These are phyloP conservation scores for Nylanderia fulva DNA, from an alignment of 1,140 invertebrate species.

Conservation along the genomic window DNA sequence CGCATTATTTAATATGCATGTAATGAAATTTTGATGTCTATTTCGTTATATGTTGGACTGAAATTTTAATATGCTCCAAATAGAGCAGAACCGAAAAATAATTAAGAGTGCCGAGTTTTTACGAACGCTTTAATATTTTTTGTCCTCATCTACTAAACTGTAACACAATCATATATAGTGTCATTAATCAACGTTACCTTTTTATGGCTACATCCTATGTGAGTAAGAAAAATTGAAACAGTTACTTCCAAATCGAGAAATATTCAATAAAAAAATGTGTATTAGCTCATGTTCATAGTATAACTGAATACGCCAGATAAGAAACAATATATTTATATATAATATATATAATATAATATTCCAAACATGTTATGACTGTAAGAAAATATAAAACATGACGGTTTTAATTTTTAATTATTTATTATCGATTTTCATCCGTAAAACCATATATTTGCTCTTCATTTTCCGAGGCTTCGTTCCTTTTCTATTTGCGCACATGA, in stretches of 20 bases:
- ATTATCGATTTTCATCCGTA: conserved; percentile 16
- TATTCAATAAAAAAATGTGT: neutral
- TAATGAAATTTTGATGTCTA: neutral
- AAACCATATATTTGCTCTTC: neutral
- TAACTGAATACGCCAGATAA: neutral
- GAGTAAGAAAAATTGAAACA: conserved; percentile 13
- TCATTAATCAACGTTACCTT: conserved; percentile 15
- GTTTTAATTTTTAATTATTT: no score
- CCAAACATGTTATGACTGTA: neutral
- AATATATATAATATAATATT: neutral
- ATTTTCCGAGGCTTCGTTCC: neutral
- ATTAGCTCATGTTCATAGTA: no score
- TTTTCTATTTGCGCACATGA: neutral
- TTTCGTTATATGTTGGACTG: neutral
- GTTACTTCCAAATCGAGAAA: conserved; percentile 4
- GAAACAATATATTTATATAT: neutral
- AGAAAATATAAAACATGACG: neutral
- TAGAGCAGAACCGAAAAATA: neutral
- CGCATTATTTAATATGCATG: neutral
- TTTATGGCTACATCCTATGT: neutral
- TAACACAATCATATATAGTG: neutral
- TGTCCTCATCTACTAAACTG: neutral
- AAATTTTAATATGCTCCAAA: neutral
- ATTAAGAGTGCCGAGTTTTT: neutral
- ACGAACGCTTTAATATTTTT: neutral